phyloP scores from a whole-genome alignment of 2,888 invertebrate species.

The Apamea monoglypha region DNA sequence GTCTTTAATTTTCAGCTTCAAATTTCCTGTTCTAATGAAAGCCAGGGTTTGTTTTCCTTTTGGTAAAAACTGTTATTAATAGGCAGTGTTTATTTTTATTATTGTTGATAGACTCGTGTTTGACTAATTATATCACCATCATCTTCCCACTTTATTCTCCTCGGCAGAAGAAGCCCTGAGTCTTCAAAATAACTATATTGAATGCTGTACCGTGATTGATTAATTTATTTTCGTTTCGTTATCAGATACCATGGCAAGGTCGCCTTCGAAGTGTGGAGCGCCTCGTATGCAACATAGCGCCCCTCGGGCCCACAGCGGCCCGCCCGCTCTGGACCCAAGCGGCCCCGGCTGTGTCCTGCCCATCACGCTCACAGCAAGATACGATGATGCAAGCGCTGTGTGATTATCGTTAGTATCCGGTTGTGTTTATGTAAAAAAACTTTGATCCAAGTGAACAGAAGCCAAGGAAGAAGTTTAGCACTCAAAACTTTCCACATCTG shows the following conservation, averaged over 20 bases:
- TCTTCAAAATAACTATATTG: not conserved
- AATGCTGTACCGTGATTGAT: not conserved
- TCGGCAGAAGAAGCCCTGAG: not conserved
- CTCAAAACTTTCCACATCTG: not conserved
- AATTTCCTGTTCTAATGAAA: not conserved
- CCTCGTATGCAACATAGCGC: conserved; percentile 85
- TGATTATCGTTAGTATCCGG: conserved; percentile 78
- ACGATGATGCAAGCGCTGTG: conserved; percentile 73
- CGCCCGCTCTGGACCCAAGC: conserved; percentile 79
- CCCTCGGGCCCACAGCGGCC: conserved; percentile 75
- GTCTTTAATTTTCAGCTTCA: not conserved
- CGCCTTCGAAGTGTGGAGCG: conserved; percentile 83
- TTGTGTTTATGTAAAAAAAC: not conserved
- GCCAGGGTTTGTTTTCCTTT: not conserved
- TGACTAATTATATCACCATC: too few relatives aligned
- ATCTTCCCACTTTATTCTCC: not conserved
- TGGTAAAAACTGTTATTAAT: not conserved
- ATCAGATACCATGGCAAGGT: conserved; percentile 71
- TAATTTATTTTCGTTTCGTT: not conserved
- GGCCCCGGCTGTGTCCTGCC: conserved; percentile 76
- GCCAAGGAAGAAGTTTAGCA: not conserved
- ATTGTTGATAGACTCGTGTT: not conserved
- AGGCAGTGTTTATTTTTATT: not conserved
- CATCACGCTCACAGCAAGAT: conserved; percentile 72
- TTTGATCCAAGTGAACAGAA: not conserved